These are phyloP conservation scores for Oncorhynchus nerka DNA, from an alignment of 2,113 vertebrate genomes.

Conservation along the genomic window DNA sequence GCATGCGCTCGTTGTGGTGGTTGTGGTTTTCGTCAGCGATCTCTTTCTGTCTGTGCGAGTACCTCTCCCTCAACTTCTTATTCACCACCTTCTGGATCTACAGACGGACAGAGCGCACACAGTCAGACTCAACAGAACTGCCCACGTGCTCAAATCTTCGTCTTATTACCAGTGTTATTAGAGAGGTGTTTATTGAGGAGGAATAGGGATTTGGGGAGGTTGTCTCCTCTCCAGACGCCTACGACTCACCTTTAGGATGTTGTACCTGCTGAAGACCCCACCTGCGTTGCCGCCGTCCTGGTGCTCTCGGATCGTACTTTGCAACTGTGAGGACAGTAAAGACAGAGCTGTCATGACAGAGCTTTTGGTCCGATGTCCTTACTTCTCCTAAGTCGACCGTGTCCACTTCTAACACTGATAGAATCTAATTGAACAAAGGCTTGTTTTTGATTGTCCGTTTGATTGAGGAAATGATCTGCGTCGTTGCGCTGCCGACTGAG, in stretches of 20 bases:
- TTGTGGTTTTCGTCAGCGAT: slow-evolving; percentile 98
- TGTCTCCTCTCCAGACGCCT: no score
- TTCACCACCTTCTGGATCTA: slow-evolving; percentile 99
- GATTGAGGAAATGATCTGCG: no score
- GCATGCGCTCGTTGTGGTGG: slow-evolving; percentile 96
- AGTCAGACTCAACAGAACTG: not conserved
- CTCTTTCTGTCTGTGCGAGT: slow-evolving; percentile 93
- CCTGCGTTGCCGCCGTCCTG: slow-evolving; percentile 96
- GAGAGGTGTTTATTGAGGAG: no score
- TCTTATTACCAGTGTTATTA: no score
- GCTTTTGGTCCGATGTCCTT: no score
- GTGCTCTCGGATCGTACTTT: slow-evolving; percentile 96
- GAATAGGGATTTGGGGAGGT: no score
- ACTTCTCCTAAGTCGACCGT: no score
- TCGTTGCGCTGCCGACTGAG: no score
- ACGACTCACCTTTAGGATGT: slow-evolving; percentile 89
- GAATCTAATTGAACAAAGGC: no score
- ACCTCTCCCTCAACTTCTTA: slow-evolving; percentile 93
- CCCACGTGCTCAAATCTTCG: not conserved
- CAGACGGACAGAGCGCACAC: slow-evolving; percentile 1
- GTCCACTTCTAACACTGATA: no score
- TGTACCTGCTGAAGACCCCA: slow-evolving; percentile 95
- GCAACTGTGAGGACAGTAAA: slow-evolving; percentile 90
- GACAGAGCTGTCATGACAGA: slow-evolving; percentile 44
- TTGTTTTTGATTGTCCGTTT: no score